phyloP scores from a whole-genome alignment of 2,888 invertebrate genomes.

The Caenorhabditis sp. region DNA sequence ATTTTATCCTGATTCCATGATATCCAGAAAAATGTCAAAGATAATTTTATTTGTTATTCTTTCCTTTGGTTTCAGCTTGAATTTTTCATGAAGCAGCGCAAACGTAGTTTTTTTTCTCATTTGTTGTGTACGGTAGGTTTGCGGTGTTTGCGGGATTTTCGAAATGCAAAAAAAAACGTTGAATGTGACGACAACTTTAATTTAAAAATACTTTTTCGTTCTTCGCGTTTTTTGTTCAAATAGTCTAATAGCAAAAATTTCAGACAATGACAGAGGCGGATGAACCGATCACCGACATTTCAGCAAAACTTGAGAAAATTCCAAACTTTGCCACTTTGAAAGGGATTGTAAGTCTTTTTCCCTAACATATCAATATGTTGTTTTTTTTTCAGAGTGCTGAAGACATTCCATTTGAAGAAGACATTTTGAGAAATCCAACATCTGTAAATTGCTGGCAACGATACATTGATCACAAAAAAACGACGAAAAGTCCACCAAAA shows the following conservation, averaged over 20 bases:
- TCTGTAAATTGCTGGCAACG: constrained; percentile 98
- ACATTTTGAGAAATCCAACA: constrained; percentile 93
- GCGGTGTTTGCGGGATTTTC: constrained; percentile 1
- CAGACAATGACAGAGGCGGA: constrained; percentile 19
- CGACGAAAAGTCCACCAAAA: constrained; percentile 76
- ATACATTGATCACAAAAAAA: constrained; percentile 94
- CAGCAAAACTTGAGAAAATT: constrained; percentile 18
- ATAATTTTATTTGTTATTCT: no score
- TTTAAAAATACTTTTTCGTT: neutral
- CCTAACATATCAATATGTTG: neutral
- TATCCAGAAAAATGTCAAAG: no score
- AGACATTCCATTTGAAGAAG: constrained; percentile 97
- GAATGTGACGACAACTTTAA: constrained; percentile 5
- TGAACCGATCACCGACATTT: neutral
- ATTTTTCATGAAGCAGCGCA: no score
- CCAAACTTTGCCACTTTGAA: constrained; percentile 22
- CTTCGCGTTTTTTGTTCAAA: neutral
- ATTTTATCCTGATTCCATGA: no score
- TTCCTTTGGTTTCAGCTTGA: no score
- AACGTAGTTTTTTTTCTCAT: no score
- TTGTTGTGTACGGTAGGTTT: no score
- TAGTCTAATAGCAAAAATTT: neutral
- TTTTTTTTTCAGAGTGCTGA: constrained; percentile 78
- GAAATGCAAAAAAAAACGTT: constrained; percentile 8
- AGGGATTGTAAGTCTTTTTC: constrained; percentile 30